Evolutionary conservation across 2,113 vertebrate species (phyloP), one percentile per base, ranked within the genome.

Genomic region (Coreoperca whiteheadi): DNA sequence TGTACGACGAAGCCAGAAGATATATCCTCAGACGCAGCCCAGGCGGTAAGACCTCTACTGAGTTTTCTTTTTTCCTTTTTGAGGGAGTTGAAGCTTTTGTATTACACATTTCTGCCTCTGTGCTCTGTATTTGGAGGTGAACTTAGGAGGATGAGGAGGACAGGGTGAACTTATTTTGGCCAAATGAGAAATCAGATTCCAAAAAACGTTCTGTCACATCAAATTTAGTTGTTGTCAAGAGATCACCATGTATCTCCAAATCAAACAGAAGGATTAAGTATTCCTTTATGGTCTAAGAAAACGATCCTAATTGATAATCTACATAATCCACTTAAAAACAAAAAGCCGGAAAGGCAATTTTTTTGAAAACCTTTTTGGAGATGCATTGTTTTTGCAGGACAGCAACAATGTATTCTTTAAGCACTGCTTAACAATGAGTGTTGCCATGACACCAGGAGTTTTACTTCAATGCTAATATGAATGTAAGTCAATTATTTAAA

Each of bases 1-100:
- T 96, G 59, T 96, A 96, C 14, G 96, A 96, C 89, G 96, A 96
- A 91, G 92, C 25, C 61, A 92, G 96, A 90, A 95, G 93, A 93
- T 96, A 96, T 60, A 93, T 96, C 77, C 92, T 96, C 75, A 88
- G 96, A 90, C 93, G 95, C 71, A 93, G 88, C 87, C 96, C 96
- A 78, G 96, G 95, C 79, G 96, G 96, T 96, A 94, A 94, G 90
- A 80, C 3, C 2, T 25, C 39, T 0, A 21, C 59, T 28, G 0
- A 46, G 5, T 6, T 16, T 43, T 8, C 10, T 32, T 54, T 66
- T 60, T n/a, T 64, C 10, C 46, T 53, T 61, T 46, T 7, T 32
- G 7, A 51, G 15, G 8, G 23, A 41, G 51, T 71, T 68, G 5
- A 65, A 41, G 12, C 50, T 15, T 43, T 46, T 23, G 18, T 11